Evolutionary conservation across 2,888 invertebrate genomes (phyloP).

Genomic region (Acanthosepion lycidas): DNA sequence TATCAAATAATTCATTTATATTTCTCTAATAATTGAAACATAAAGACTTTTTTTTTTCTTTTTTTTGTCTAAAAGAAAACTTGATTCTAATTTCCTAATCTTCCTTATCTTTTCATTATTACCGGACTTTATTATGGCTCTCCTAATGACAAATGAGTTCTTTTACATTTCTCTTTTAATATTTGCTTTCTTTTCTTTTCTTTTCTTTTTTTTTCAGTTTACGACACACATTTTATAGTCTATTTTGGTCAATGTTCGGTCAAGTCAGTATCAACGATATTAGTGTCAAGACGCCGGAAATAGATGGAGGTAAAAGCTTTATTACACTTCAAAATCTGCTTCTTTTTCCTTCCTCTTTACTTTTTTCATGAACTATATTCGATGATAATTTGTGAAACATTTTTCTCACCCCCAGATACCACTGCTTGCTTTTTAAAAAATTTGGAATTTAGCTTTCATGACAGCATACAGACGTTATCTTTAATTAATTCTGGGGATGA

Average conservation of each 20-base stretch:
- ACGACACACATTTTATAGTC: conserved; percentile 73
- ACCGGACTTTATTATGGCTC: no score
- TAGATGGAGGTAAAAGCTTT: conserved; percentile 64
- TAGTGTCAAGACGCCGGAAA: conserved; percentile 67
- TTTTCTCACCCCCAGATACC: not conserved
- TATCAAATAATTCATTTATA: no score
- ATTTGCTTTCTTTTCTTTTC: not conserved
- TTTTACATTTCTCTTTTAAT: not conserved
- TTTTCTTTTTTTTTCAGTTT: conserved; percentile 64
- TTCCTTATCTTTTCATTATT: no score
- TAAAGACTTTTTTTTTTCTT: no score
- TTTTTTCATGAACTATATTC: not conserved
- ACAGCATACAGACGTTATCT: not conserved
- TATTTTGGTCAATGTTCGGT: conserved; percentile 75
- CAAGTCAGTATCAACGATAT: conserved; percentile 72
- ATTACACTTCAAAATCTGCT: not conserved
- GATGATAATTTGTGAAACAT: not conserved
- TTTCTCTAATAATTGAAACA: no score
- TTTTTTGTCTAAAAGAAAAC: no score
- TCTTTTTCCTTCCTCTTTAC: not conserved
- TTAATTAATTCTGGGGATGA: not conserved
- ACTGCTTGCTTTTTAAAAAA: not conserved
- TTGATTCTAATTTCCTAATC: no score
- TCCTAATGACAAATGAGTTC: no score
- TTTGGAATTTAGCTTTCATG: not conserved